Base-by-base conservation (phyloP, 2,888 invertebrate genomes). In the Folsomia candida region DNA sequence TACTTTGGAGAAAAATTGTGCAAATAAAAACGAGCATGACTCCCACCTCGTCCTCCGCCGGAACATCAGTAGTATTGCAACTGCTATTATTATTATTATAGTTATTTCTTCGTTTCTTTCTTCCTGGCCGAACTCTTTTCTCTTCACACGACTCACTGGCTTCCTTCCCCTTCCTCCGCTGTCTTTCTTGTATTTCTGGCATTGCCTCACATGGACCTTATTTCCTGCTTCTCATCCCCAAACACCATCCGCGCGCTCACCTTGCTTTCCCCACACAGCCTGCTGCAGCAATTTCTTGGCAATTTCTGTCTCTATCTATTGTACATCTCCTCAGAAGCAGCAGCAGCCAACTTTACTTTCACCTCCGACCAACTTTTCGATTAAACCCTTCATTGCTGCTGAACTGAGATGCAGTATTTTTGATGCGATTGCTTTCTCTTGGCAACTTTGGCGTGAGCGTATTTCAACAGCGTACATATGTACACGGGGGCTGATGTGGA, bases 91-190 rank as follows among this genome's bases (percentile, higher is more conserved):
- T 64, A 64, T 64, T 37, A 64, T 64, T 64, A 64, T 51, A 37
- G 64, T 64, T 64, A 64, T 64, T 64, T 64, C 64, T 64, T 64
- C 64, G 24, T 64, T 64, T 62, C 64, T 51, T 51, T 47, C 22
- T 64, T 29, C 22, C 6, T 47, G 51, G 47, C n/a, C 47, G 37
- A 37, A 37, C 37, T 9, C 14, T 37, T 37, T 14, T 51, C 51
- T 64, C 47, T 47, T 64, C 47, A 24, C 51, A 51, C 64, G 64
- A 47, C 14, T 64, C 51, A 64, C 47, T 64, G 64, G 25, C 20
- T 47, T 51, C 37, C 37, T 37, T 37, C 37, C 37, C 37, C 37
- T 37, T 37, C 14, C 37, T 37, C 37, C 14, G 14, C 37, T 37
- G 37, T 4, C n/a, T 37, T 37, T 37, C 37, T 9, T 9, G 37